Base-by-base conservation (phyloP, 1,140 invertebrate species). In the Ostrea denselamellosa region DNA sequence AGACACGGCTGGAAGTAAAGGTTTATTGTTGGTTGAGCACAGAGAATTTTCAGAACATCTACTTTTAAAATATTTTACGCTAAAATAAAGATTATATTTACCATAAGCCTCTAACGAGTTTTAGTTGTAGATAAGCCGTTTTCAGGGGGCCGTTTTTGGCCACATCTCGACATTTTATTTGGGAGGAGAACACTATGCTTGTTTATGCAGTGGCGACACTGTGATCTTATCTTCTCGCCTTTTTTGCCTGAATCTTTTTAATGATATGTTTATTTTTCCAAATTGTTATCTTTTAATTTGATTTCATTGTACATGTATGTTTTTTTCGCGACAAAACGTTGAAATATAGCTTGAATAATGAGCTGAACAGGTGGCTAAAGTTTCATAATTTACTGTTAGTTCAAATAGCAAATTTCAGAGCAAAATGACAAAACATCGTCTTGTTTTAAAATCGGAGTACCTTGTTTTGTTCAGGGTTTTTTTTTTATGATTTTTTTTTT, bases 281-380 rank as follows among this genome's bases (percentile, higher is more conserved):
- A 77, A 77, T 77, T 28, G 28, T 77, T 77, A 25, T 77, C 68
- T 77, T 77, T 77, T 77, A 77, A 77, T 77, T 77, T 77, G 68
- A 77, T 34, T 28, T 34, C 68, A 77, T 77, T 77, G 68, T 77
- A 14, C 25, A 12, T 25, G 17, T 77, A 25, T 77, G 28, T 77
- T 28, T 77, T 71, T 71, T 77, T 77, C 25, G 25, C 68, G 56
- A 62, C 56, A 62, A 62, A 62, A 62, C 56, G 17, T 62, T 17
- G 56, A 19, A 62, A 62, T 62, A 19, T 17, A 62, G 56, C 56
- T 2, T n/a, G 56, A 62, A 62, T 62, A 62, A 62, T 62, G 56
- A n/a, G 56, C 17, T 14, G 56, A 62, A 8, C 56, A 62, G 56
- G 56, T 62, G 56, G 14, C n/a, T 62, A 19, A 62, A 62, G 56